Evolutionary conservation across 2,797 vertebrate genomes (phyloP).

Genomic region (Sus cebifrons): DNA sequence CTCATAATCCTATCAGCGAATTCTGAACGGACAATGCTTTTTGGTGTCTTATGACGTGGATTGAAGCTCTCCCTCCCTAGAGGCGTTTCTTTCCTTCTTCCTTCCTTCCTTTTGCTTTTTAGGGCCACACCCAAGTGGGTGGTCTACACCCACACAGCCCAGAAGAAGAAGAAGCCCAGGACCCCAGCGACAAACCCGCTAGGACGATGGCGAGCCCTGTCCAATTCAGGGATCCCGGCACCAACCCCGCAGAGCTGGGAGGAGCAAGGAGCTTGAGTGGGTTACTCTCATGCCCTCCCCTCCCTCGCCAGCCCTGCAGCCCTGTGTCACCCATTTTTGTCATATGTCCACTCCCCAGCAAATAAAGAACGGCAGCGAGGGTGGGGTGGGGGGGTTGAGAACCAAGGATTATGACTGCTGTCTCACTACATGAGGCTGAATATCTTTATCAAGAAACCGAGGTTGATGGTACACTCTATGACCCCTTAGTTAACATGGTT

Average conservation of each 20-base stretch:
- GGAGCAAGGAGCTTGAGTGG: not conserved
- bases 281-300: not conserved
- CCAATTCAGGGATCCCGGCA: not conserved
- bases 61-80: not conserved
- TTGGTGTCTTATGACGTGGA: not conserved
- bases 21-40: not conserved
- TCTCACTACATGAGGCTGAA: not conserved
- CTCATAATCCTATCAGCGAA: not conserved
- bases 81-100: not conserved
- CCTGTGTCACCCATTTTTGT: rapidly evolving
- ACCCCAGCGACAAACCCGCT: not conserved
- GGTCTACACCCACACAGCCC: not conserved
- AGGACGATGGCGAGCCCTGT: not conserved
- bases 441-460: not conserved
- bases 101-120: too few species aligned
- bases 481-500: not conserved
- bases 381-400: not conserved
- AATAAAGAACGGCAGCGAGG: not conserved
- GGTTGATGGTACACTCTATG: not conserved
- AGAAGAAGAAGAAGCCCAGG: not conserved
- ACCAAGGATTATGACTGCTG: not conserved
- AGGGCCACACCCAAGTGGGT: not conserved
- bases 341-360: not conserved
- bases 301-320: not conserved
- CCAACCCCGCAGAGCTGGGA: not conserved